A percentile compares a stretch with the other conserved stretches of the same genome.
These are phyloP conservation scores for Acrobasis suavella DNA, from an alignment of 2,888 invertebrate genomes.

Conservation along the genomic window DNA sequence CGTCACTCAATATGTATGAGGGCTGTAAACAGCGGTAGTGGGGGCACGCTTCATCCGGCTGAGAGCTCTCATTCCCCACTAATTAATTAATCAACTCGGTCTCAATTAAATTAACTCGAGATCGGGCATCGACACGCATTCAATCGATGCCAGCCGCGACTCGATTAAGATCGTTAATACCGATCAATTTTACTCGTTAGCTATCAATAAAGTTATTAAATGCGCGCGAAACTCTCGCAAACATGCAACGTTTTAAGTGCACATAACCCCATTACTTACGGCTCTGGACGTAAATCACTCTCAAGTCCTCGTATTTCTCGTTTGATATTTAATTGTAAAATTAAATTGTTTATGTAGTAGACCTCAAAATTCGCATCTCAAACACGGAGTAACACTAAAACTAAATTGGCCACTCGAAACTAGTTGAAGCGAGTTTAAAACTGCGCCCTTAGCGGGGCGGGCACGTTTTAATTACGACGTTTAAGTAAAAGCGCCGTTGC, in stretches of 20 bases:
- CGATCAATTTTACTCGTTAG: constrained; percentile 74
- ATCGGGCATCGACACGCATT: constrained; percentile 75
- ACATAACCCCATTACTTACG: constrained; percentile 33
- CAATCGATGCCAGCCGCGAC: constrained; percentile 71
- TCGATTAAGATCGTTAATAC: constrained; percentile 77
- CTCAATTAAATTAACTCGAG: constrained; percentile 80
- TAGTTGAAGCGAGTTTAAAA: constrained; percentile 77
- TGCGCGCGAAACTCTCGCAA: constrained; percentile 44
- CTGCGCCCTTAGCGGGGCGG: constrained; percentile 70
- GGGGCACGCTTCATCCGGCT: constrained; percentile 59
- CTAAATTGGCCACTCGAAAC: constrained; percentile 76
- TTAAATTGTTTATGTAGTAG: constrained; percentile 34
- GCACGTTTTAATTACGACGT: constrained; percentile 80
- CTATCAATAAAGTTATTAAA: constrained; percentile 73
- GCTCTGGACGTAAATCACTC: constrained; percentile 16
- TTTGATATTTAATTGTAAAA: background rate
- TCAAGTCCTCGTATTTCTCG: background rate
- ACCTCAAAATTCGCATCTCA: constrained; percentile 50
- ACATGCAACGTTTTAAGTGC: constrained; percentile 42
- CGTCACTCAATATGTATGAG: constrained; percentile 53
- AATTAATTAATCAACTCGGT: constrained; percentile 81
- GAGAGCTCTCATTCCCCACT: constrained; percentile 76
- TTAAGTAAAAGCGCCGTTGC: constrained; percentile 79
- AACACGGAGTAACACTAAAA: constrained; percentile 69
- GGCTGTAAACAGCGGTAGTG: constrained; percentile 61